Conservation (phyloP, 2,888 invertebrate genomes). For the Gisinianus flammeolus region DNA sequence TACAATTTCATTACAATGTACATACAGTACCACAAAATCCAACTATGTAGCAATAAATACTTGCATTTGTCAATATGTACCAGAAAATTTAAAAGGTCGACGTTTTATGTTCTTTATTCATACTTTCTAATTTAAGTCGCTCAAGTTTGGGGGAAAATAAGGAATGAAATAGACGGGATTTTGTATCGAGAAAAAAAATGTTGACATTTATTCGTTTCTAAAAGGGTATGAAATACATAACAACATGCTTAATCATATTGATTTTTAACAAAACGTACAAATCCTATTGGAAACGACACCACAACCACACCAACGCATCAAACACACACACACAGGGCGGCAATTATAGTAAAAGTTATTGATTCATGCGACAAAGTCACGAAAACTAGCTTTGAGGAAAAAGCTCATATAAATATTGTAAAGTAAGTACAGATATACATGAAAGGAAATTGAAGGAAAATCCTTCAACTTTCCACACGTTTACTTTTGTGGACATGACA, state of each 20-base stretch:
- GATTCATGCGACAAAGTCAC: conserved; percentile 9
- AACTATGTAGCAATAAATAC: neutral
- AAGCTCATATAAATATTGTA: too few species aligned
- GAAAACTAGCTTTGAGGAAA: too few species aligned
- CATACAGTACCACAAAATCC: neutral
- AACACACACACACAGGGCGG: neutral
- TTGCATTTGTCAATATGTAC: neutral
- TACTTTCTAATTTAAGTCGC: neutral
- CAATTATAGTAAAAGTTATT: neutral
- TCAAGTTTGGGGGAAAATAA: neutral
- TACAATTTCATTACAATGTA: neutral
- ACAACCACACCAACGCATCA: neutral
- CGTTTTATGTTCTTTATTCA: too few species aligned
- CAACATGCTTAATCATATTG: neutral
- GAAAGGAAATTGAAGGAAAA: too few species aligned
- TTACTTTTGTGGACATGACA: too few species aligned
- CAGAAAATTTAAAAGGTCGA: too few species aligned
- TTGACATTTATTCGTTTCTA: neutral
- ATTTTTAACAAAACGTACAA: neutral
- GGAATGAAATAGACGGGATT: neutral
- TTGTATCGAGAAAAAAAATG: neutral
- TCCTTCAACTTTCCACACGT: too few species aligned
- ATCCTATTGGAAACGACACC: neutral
- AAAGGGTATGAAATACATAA: neutral
- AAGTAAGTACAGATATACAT: too few species aligned